phyloP scores from a whole-genome alignment of 2,113 vertebrate genomes.

The Uropsilus gracilis region DNA sequence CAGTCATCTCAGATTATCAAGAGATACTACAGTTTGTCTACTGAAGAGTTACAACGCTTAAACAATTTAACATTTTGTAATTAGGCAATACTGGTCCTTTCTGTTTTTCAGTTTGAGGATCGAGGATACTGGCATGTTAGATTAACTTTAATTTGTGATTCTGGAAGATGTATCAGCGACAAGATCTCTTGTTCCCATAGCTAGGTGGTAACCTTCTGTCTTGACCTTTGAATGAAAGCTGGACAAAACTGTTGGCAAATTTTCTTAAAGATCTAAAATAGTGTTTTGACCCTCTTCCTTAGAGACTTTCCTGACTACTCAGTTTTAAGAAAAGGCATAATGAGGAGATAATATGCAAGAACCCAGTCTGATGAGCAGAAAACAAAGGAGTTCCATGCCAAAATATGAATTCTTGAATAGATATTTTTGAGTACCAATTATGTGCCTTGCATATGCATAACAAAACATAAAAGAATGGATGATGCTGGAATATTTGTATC shows the following conservation, averaged over 20 bases:
- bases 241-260: background rate
- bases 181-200: background rate
- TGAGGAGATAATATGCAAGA: background rate
- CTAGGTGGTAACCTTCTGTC: background rate
- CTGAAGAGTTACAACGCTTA: background rate
- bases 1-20: background rate
- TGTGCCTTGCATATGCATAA: background rate
- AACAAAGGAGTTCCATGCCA: conserved; percentile 4
- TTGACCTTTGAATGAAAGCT: background rate
- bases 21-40: background rate
- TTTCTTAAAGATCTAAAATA: background rate
- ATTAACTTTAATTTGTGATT: background rate
- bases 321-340: background rate
- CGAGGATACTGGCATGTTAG: background rate
- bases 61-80: background rate
- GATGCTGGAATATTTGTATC: background rate
- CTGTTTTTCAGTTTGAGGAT: background rate
- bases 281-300: background rate
- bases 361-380: background rate
- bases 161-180: background rate
- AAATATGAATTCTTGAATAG: background rate
- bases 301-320: background rate
- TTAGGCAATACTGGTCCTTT: background rate
- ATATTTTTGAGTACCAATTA: background rate
- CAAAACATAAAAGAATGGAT: background rate